Percentiles rank a stretch among this genome's conserved stretches.
Conservation (phyloP, 1,140 invertebrate species). For the Drosophila suzukii region DNA sequence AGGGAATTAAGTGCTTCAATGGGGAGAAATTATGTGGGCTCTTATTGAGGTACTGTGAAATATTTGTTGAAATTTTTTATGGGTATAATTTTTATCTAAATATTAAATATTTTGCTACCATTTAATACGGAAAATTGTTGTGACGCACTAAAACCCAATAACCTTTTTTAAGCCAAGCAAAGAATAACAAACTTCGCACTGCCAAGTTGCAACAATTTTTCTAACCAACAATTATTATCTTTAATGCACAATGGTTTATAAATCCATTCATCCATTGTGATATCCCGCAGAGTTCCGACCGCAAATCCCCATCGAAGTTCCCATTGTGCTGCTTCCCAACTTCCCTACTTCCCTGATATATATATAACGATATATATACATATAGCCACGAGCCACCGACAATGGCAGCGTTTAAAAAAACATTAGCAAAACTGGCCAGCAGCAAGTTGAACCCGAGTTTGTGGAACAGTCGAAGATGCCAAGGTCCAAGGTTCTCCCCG, state of each 20-base stretch:
- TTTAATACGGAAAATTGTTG: neutral
- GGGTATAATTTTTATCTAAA: too few species aligned
- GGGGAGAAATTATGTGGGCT: too few species aligned
- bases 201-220: constrained; percentile 1
- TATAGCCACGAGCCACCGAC: constrained; percentile 19
- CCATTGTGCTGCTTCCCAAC: constrained; percentile 17
- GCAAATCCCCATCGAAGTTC: constrained; percentile 37
- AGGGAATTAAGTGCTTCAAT: constrained; percentile 10
- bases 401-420: constrained; percentile 71
- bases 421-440: constrained; percentile 58
- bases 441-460: constrained; percentile 49
- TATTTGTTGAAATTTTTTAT: neutral
- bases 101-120: neutral
- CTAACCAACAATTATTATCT: constrained; percentile 12
- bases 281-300: constrained; percentile 38
- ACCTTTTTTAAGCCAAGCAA: too few species aligned
- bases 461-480: constrained; percentile 6
- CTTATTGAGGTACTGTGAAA: neutral
- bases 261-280: constrained; percentile 34
- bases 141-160: too few species aligned
- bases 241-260: constrained; percentile 8
- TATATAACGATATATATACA: neutral
- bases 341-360: neutral
- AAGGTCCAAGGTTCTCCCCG: constrained; percentile 4
- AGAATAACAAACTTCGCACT: neutral